Percentiles rank a stretch among this genome's conserved stretches.
phyloP scores from a whole-genome alignment of 2,888 invertebrate species.

The Watsonalla cultraria region DNA sequence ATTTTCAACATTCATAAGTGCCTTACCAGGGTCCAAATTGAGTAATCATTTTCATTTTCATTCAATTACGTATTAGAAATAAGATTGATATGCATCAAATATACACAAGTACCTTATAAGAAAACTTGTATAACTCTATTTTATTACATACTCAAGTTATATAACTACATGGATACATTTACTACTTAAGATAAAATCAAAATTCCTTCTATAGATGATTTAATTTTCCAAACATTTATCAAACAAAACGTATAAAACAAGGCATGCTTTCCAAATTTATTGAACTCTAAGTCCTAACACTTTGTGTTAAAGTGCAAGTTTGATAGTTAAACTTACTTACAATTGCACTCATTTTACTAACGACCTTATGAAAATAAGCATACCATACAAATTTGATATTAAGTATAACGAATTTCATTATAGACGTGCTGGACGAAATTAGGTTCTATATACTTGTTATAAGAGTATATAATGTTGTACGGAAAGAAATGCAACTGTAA shows the following conservation, averaged over 20 bases:
- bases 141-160: background rate
- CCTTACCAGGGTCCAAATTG: too few species aligned
- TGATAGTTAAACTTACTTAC: constrained; percentile 5
- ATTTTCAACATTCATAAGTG: too few species aligned
- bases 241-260: constrained; percentile 21
- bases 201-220: constrained; percentile 19
- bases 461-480: constrained; percentile 9
- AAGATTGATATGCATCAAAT: too few species aligned
- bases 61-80: too few species aligned
- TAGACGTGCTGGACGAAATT: constrained; percentile 15
- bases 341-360: constrained; percentile 29
- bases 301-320: constrained; percentile 15
- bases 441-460: constrained; percentile 9
- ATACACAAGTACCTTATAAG: too few species aligned
- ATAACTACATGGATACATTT: background rate
- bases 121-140: background rate
- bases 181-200: constrained; percentile 16
- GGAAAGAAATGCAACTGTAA: constrained; percentile 11
- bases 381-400: constrained; percentile 22
- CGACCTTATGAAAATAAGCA: constrained; percentile 40
- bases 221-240: constrained; percentile 22
- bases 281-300: constrained; percentile 21
- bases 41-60: too few species aligned
- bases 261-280: constrained; percentile 6
- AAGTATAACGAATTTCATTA: constrained; percentile 8